Evolutionary conservation across 2,888 invertebrate species (phyloP), one percentile per base, ranked within the genome.

Genomic region (Catocala nupta): DNA sequence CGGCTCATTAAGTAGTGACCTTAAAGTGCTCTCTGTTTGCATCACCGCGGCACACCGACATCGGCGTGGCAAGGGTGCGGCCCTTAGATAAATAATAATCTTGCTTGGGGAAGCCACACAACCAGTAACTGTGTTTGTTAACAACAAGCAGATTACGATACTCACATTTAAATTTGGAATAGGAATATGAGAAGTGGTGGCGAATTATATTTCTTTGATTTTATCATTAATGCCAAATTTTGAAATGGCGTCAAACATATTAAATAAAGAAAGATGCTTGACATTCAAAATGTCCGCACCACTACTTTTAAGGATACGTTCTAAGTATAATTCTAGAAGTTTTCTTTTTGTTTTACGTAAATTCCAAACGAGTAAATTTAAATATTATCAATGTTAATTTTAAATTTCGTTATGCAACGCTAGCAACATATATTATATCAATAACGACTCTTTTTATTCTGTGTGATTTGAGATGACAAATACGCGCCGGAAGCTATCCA

Each of bases 401-500:
- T 8, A 12, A 48, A n/a, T 48, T 48, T 56, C n/a, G 12, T 25
- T n/a, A 39, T n/a, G 16, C 11, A 16, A 36, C 48, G 48, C n/a
- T 0, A 39, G 36, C 4, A 39, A 39, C 36, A 45, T 16, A 12
- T 12, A 47, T 44, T 33, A 16, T 49, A 54, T 43, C 67, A 68
- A 68, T 60, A 65, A 61, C 82, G 66, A 77, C 84, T 88, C 84
- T 77, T 82, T 64, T 65, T 77, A 63, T 61, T 80, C 55, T 72
- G 75, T 81, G 75, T 82, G 81, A 86, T 87, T 86, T 80, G 77
- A 89, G 90, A 94, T 94, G 94, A 94, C 92, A 94, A 94, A 94
- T 94, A 90, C 81, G 82, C 70, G 79, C 84, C 92, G 94, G 94
- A 94, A 94, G 88, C 87, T 90, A 94, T 94, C 94, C 94, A 94